Evolutionary conservation across 2,113 vertebrate species (phyloP).

Genomic region (Castor canadensis): DNA sequence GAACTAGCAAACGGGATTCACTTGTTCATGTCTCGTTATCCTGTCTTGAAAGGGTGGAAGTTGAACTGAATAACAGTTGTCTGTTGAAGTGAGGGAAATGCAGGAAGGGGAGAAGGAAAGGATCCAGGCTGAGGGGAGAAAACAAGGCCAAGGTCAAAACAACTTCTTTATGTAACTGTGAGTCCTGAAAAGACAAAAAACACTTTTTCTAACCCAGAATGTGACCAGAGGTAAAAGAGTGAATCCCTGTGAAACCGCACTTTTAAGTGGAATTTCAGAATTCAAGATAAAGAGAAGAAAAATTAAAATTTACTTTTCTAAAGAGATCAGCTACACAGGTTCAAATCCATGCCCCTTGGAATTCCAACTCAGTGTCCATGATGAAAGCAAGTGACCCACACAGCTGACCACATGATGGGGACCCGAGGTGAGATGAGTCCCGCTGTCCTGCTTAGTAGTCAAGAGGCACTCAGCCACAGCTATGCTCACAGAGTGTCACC

Average conservation of each 20-base stretch:
- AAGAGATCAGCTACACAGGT: no score
- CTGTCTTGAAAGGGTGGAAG: not conserved
- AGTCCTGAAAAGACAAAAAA: not conserved
- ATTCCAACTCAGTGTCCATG: not conserved
- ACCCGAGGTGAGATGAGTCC: no score
- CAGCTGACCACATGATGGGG: accelerated
- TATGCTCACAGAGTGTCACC: not conserved
- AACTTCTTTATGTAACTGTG: not conserved
- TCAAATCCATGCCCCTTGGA: not conserved
- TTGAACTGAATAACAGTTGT: not conserved
- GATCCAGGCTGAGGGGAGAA: not conserved
- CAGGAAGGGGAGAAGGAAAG: no score
- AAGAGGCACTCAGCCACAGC: accelerated
- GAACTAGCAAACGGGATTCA: accelerated
- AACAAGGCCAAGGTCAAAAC: not conserved
- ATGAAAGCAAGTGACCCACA: accelerated
- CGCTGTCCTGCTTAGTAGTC: no score
- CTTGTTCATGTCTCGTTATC: not conserved
- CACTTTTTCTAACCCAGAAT: not conserved
- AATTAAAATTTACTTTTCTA: not conserved
- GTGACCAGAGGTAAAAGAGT: not conserved
- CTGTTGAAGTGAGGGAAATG: not conserved
- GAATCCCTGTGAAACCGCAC: not conserved
- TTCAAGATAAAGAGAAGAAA: not conserved
- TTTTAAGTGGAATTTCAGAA: not conserved